These are phyloP conservation scores for Athalia rosae DNA, from an alignment of 2,888 invertebrate genomes.

Conservation along the genomic window DNA sequence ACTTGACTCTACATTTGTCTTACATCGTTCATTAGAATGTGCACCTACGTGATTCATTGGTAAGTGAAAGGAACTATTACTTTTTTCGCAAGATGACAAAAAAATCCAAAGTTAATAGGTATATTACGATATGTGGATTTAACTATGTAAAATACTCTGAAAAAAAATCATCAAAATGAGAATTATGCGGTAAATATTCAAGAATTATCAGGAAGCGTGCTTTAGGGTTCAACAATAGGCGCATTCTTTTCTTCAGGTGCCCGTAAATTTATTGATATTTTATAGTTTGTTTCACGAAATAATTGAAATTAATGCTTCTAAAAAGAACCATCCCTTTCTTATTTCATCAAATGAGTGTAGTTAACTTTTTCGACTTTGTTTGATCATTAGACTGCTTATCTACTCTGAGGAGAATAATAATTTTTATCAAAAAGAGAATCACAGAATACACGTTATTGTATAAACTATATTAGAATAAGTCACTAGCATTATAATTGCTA, in stretches of 20 bases:
- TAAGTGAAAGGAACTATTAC: conserved; percentile 21
- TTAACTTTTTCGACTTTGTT: not conserved
- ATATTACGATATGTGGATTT: not conserved
- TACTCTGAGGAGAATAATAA: not conserved
- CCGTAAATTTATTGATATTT: not conserved
- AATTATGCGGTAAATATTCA: not conserved
- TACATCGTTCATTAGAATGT: conserved; percentile 21
- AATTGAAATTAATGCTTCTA: not conserved
- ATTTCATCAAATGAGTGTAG: not conserved
- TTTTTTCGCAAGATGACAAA: conserved; percentile 21
- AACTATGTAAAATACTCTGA: not conserved
- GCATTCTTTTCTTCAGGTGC: not conserved
- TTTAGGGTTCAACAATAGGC: not conserved
- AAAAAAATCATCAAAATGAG: not conserved
- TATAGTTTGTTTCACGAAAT: not conserved
- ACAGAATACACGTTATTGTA: conserved; percentile 61
- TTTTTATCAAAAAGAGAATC: conserved; percentile 57
- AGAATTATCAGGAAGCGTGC: no score
- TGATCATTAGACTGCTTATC: not conserved
- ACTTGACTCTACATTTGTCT: conserved; percentile 33
- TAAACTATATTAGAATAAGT: conserved; percentile 48
- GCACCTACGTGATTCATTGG: not conserved
- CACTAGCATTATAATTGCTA: conserved; percentile 32
- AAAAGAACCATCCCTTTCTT: not conserved
- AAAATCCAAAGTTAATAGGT: not conserved